Evolutionary conservation across 2,888 invertebrate genomes (phyloP), one percentile per base, ranked within the genome.

Genomic region (Neria commutata): DNA sequence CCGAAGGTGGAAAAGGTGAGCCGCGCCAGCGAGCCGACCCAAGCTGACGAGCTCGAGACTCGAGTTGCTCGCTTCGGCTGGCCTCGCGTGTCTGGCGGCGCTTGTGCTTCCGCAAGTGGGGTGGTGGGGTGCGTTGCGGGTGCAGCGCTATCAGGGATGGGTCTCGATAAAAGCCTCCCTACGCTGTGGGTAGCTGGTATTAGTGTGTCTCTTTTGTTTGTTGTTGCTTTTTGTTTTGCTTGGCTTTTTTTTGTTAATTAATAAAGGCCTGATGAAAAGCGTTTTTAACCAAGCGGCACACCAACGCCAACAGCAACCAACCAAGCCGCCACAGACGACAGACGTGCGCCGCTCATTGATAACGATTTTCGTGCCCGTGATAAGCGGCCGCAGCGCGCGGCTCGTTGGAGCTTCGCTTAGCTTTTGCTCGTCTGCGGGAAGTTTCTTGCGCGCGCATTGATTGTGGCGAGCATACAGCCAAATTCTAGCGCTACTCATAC

Each of bases 341-440:
- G 1, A 2, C 55, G 8, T 6, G 1, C 23, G 40, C 4, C 50
- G 19, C 49, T 40, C 40, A 37, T n/a, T n/a, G n/a, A n/a, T n/a
- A n/a, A n/a, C n/a, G n/a, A n/a, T n/a, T n/a, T n/a, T n/a, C n/a
- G n/a, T n/a, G n/a, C n/a, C n/a, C n/a, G n/a, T n/a, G n/a, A n/a
- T n/a, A n/a, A n/a, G n/a, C n/a, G n/a, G n/a, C n/a, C n/a, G n/a
- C n/a, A n/a, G n/a, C n/a, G n/a, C n/a, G n/a, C n/a, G n/a, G n/a
- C n/a, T n/a, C n/a, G n/a, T n/a, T n/a, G n/a, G n/a, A 63, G 63
- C 60, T 60, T 60, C 58, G 55, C 57, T 57, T 54, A 57, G 59
- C 56, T 51, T n/a, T 60, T 50, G 54, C 48, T 51, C 50, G 25
- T 46, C 6, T 29, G n/a, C n/a, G n/a, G n/a, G 6, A 29, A 42